Evolutionary conservation across 2,888 invertebrate genomes (phyloP).

Genomic region (Iphiclides podalirius): DNA sequence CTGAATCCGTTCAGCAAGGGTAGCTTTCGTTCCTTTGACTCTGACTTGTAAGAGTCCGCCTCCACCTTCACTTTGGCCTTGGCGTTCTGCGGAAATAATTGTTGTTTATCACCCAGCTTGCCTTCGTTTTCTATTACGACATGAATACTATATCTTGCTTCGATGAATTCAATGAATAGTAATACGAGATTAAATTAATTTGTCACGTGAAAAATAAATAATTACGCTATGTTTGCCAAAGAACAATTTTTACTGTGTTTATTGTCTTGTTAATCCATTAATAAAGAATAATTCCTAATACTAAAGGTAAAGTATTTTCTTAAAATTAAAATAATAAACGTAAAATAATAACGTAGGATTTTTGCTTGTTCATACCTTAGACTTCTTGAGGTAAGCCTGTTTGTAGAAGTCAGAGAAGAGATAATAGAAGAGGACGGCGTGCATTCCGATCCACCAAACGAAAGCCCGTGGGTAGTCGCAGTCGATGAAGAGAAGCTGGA

Average conservation of each 20-base stretch:
- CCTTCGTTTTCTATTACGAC: conserved; percentile 14
- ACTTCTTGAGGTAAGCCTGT: conserved; percentile 83
- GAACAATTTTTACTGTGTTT: no score
- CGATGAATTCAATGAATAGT: neutral
- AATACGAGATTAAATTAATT: neutral
- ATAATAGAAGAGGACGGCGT: conserved; percentile 95
- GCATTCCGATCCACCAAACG: conserved; percentile 94
- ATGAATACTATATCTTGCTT: neutral
- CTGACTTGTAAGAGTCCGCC: conserved; percentile 38
- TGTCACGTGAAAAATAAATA: no score
- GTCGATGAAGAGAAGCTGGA: conserved; percentile 92
- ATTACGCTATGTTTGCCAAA: no score
- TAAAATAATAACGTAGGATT: no score
- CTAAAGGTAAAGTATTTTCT: no score
- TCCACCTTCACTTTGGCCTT: conserved; percentile 51
- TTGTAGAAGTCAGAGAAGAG: conserved; percentile 96
- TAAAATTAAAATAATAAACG: no score
- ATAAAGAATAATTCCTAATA: no score
- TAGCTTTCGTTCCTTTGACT: conserved; percentile 58
- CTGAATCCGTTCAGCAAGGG: conserved; percentile 68
- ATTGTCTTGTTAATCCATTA: no score
- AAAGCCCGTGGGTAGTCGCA: conserved; percentile 95
- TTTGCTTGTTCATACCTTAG: conserved; percentile 30
- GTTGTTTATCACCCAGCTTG: conserved; percentile 33
- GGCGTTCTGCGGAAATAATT: conserved; percentile 33